Evolutionary conservation across 1,140 invertebrate species (phyloP), one percentile per base, ranked within the genome.

Genomic region (Drosophila pectinifera): DNA sequence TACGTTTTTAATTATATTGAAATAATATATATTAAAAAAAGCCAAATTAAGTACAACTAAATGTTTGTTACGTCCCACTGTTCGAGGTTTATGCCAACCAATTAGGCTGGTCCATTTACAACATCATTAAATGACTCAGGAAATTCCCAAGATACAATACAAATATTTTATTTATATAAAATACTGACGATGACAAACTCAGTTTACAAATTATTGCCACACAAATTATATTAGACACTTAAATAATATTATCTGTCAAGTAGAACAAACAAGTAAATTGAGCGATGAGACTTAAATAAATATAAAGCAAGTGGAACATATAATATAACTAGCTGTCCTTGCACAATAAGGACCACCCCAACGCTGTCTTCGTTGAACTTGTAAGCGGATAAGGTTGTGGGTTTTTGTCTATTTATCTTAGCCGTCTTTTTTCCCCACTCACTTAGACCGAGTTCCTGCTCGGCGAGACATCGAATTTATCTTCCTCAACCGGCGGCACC

Each of bases 381-480:
- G 41, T 61, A 11, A 13, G 26, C 26, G 31, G 22, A n/a, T 14
- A 24, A 16, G 39, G 20, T 20, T 34, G 31, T 2, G 20, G 59
- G 8, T n/a, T 18, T 31, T 41, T 18, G 38, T 68, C 39, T 51
- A 38, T 59, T 58, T 41, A 55, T 55, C 51, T 63, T 43, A 28
- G 22, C 41, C 20, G 31, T 36, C 34, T 36, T 31, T n/a, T 36
- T 24, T 11, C 16, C 24, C 45, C 28, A 8, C n/a, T 41, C 6
- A 20, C 51, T 39, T 18, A 43, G 59, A 34, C 20, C 18, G 54
- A 58, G 58, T 65, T 58, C 62, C 53, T 76, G 45, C 31, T 43
- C 62, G 45, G 57, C 39, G 26, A 28, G 41, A 59, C 58, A 56
- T 59, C 51, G 65, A 75, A 88, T 82, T 86, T 75, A 78, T 86